phyloP scores from a whole-genome alignment of 2,113 vertebrate genomes.

The Psilopsiagon aymara region DNA sequence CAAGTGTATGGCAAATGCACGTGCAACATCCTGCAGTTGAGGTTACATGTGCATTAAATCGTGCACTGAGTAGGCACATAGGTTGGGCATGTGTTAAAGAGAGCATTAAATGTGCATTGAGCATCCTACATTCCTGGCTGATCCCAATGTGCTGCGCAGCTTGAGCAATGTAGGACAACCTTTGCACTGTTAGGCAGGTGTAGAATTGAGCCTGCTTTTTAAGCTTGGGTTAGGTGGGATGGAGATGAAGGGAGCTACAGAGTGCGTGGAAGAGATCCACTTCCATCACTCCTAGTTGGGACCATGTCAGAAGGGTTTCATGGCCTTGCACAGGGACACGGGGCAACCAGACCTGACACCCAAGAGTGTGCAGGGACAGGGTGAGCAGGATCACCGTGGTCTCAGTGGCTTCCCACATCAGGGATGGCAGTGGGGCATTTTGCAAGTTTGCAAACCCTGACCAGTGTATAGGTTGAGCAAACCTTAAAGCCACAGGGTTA shows the following conservation, averaged over 20 bases:
- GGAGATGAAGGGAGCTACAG: not conserved
- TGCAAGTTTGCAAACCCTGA: not conserved
- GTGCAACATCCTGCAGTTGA: fast-evolving
- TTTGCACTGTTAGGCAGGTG: too few species aligned
- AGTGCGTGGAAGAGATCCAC: fast-evolving
- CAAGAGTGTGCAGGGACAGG: not conserved
- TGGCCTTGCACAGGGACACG: not conserved
- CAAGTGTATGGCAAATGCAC: fast-evolving
- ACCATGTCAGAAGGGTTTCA: not conserved
- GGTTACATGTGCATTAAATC: fast-evolving
- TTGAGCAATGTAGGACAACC: fast-evolving
- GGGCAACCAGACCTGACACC: not conserved
- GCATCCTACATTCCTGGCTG: not conserved
- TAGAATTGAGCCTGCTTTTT: not conserved
- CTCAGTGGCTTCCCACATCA: not conserved
- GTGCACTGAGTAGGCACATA: fast-evolving
- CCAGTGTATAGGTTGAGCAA: too few species aligned
- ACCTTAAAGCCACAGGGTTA: not conserved
- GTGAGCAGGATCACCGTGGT: not conserved
- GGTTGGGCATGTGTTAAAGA: not conserved
- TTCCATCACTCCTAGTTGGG: fast-evolving
- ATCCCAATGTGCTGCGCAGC: not conserved
- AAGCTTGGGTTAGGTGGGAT: too few species aligned
- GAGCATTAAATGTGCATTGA: not conserved
- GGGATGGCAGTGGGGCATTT: not conserved